Evolutionary conservation across 2,888 invertebrate species (phyloP), one percentile per base, ranked within the genome.

Genomic region (Iphiclides podalirius): DNA sequence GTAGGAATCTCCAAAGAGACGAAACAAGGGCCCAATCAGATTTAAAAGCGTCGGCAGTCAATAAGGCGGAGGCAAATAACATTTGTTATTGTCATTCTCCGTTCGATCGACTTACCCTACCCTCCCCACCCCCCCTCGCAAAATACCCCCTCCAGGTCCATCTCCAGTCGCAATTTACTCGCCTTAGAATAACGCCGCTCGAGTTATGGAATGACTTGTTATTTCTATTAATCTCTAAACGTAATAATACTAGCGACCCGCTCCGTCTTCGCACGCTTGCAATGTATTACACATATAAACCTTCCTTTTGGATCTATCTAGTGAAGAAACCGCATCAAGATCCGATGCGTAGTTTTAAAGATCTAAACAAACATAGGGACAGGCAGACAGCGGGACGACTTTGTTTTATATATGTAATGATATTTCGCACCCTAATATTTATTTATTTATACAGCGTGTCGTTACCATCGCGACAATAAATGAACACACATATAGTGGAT

Each of bases 31-130:
- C 51, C 63, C 67, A 70, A 75, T 73, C 72, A 68, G 69, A 64
- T 73, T 71, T 66, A 67, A 73, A 70, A 70, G 66, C 64, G 60
- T 58, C 65, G 65, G 60, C 65, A 72, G 73, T 73, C 73, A 74
- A 74, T 72, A 72, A 66, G 66, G 65, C 56, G 59, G 61, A 53
- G 60, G 64, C 63, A 64, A 66, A 64, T 61, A 66, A 58, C 63
- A 56, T 61, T 61, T 63, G 63, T 61, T 67, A 66, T 71, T 70
- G 66, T 67, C 66, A 69, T 66, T 65, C 64, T 28, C 45, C 51
- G 50, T 54, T 58, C 60, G 59, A 61, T 48, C 48, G 31, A 33
- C 8, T 16, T 2, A 20, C 12, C 41, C 31, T 17, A 1, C 11
- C 39, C 53, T 20, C 46, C 55, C 53, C 39, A 50, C 17, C 15